phyloP scores from a whole-genome alignment of 2,888 invertebrate genomes.

The Callyntrura guangdongensis region DNA sequence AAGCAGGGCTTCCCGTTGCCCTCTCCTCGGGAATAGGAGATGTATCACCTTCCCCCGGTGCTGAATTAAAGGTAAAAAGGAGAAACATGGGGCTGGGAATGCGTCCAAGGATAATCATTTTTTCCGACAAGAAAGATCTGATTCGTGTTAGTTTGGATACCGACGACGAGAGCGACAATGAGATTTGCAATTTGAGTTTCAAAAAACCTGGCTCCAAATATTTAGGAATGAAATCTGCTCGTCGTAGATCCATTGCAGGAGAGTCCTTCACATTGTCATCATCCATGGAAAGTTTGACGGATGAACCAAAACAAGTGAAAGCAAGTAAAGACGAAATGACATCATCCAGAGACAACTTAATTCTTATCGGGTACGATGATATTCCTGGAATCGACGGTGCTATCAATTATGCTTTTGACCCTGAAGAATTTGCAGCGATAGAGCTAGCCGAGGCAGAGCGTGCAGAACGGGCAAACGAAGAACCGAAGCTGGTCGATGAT shows the following conservation, averaged over 20 bases:
- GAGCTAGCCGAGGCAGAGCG: constrained; percentile 48
- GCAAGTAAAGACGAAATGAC: neutral
- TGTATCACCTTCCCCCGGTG: constrained; percentile 23
- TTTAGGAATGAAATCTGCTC: constrained; percentile 71
- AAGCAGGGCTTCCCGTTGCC: constrained; percentile 56
- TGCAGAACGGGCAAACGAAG: neutral
- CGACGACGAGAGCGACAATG: constrained; percentile 87
- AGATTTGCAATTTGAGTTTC: constrained; percentile 67
- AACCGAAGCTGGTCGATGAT: neutral
- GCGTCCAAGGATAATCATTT: constrained; percentile 82
- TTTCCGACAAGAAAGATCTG: constrained; percentile 83
- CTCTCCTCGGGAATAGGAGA: constrained; percentile 11
- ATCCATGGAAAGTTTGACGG: constrained; percentile 74
- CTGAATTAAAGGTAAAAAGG: constrained; percentile 65
- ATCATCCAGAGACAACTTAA: constrained; percentile 50
- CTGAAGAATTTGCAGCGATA: constrained; percentile 79
- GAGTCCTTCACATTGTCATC: constrained; percentile 76
- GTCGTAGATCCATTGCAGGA: constrained; percentile 78
- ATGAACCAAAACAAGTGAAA: constrained; percentile 83
- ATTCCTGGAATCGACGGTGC: constrained; percentile 73
- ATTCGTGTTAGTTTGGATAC: constrained; percentile 86
- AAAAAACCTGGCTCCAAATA: constrained; percentile 61
- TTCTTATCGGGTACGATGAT: constrained; percentile 65
- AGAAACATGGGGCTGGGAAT: constrained; percentile 81
- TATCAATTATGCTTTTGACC: constrained; percentile 83